Conservation (phyloP, 2,113 vertebrate genomes). For the Notechis scutatus region DNA sequence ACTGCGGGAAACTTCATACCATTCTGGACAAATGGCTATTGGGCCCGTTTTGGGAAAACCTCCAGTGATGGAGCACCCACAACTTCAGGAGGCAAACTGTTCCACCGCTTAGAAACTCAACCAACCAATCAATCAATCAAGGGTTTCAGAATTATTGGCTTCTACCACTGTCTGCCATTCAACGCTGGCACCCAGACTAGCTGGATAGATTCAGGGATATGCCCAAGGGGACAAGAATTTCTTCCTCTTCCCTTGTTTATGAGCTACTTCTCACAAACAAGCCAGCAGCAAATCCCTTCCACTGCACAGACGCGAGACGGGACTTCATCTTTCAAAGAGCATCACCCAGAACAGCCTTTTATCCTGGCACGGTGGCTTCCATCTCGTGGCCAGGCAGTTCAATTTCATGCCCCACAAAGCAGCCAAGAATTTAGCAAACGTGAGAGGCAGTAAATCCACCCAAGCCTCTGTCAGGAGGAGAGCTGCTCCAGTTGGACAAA, state of each 20-base stretch:
- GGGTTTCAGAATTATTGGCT: background rate
- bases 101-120: too few relatives aligned
- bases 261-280: background rate
- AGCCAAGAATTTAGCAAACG: accelerated
- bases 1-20: background rate
- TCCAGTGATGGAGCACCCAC: background rate
- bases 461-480: accelerated
- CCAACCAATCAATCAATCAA: too few relatives aligned
- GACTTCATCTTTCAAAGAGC: background rate
- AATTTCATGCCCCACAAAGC: background rate
- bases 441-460: accelerated
- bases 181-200: background rate
- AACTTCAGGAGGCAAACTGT: background rate
- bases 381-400: background rate
- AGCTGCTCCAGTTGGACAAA: background rate
- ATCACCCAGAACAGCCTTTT: background rate
- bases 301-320: background rate
- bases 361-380: background rate
- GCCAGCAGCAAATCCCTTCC: background rate
- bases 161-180: background rate
- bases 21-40: background rate
- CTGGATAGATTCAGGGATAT: background rate
- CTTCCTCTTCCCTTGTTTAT: background rate
- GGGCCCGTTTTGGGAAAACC: background rate
- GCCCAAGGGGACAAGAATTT: background rate